Evolutionary conservation across 2,888 invertebrate genomes (phyloP).

Genomic region (Adineta ricciae): DNA sequence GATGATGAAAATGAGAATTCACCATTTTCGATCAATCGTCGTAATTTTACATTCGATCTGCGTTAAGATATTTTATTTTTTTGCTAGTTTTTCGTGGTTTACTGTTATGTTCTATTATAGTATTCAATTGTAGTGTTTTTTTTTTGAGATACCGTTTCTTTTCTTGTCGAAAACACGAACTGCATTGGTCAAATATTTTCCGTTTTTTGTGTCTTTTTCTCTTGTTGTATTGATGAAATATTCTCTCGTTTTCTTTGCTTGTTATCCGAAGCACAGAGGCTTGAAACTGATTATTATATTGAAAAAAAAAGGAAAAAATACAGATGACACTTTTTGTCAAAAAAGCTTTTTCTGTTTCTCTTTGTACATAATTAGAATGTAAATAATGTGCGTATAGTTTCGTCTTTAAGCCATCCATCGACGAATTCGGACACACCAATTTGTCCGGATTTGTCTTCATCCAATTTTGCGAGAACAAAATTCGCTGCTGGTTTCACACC

Average conservation of each 20-base stretch:
- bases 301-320: background rate
- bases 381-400: conserved; percentile 1
- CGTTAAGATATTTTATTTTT: background rate
- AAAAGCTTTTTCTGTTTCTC: background rate
- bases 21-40: background rate
- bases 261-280: background rate
- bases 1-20: background rate
- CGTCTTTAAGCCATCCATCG: background rate
- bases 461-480: background rate
- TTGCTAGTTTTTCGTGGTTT: background rate
- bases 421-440: background rate
- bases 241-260: background rate
- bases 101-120: background rate
- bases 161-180: background rate
- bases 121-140: background rate
- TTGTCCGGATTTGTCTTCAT: background rate
- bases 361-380: background rate
- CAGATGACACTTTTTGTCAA: background rate
- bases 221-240: background rate
- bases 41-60: background rate
- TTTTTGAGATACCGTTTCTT: background rate
- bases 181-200: background rate
- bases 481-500: background rate
- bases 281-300: background rate
- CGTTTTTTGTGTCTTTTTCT: background rate